Conservation (phyloP, 2,797 vertebrate genomes). For the Danio aesculapii region DNA sequence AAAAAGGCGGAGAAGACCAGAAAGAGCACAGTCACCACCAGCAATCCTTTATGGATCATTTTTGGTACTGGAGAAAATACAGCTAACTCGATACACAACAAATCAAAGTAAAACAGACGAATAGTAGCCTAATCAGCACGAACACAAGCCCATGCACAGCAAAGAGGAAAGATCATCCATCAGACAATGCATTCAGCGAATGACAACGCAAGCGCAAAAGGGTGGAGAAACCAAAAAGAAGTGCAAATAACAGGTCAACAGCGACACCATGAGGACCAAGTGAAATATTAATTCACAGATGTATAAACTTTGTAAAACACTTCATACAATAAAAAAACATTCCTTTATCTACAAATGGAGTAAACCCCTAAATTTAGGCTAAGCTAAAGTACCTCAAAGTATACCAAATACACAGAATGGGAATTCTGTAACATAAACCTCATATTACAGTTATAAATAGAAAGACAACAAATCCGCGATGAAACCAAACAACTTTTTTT, state of each 20-base stretch:
- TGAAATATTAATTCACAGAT: neutral
- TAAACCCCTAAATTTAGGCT: neutral
- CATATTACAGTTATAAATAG: no score
- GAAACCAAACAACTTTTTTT: neutral
- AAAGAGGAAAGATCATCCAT: neutral
- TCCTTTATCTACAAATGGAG: neutral
- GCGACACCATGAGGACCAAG: constrained; percentile 29
- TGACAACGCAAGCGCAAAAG: neutral
- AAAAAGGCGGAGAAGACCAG: constrained; percentile 42
- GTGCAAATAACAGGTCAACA: neutral
- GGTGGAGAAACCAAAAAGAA: neutral
- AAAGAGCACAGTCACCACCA: neutral
- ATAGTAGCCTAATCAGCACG: neutral
- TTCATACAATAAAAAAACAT: no score
- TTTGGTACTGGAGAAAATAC: neutral
- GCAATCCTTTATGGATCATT: constrained; percentile 13
- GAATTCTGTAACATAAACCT: neutral
- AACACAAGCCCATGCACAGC: no score
- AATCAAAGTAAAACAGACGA: neutral
- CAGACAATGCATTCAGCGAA: neutral
- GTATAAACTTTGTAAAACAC: neutral
- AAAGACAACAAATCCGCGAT: neutral
- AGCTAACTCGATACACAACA: no score
- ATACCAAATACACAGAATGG: neutral
- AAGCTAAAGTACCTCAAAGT: neutral